Evolutionary conservation across 2,797 vertebrate species (phyloP).

Genomic region (Cynopterus sphinx): DNA sequence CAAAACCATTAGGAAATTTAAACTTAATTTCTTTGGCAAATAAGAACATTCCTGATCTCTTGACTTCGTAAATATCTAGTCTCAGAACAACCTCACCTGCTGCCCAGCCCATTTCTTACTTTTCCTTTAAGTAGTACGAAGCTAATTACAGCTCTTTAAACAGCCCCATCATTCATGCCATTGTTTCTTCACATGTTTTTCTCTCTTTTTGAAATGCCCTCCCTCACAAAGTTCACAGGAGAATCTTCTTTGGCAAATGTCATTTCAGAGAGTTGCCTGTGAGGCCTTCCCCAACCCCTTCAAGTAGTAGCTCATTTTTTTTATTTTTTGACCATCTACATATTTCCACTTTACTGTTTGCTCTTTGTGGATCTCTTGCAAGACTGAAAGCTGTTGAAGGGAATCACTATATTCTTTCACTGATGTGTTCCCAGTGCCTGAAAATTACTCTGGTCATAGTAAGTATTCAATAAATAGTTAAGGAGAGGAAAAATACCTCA

Average conservation of each 20-base stretch:
- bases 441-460: background rate
- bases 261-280: background rate
- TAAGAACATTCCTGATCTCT: background rate
- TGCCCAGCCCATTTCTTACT: background rate
- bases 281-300: background rate
- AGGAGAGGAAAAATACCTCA: background rate
- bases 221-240: background rate
- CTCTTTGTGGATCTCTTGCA: background rate
- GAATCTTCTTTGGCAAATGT: background rate
- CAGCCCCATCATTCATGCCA: background rate
- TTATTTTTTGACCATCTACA: background rate
- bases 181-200: background rate
- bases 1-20: background rate
- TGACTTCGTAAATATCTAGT: background rate
- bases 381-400: background rate
- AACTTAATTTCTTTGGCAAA: conserved; percentile 4
- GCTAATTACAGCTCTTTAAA: background rate
- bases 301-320: background rate
- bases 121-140: background rate
- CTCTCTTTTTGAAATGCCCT: background rate
- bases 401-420: background rate
- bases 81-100: background rate
- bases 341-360: background rate
- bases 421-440: background rate
- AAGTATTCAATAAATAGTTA: background rate